Conservation (phyloP, 2,888 invertebrate genomes). For the Ennomos quercinarius region DNA sequence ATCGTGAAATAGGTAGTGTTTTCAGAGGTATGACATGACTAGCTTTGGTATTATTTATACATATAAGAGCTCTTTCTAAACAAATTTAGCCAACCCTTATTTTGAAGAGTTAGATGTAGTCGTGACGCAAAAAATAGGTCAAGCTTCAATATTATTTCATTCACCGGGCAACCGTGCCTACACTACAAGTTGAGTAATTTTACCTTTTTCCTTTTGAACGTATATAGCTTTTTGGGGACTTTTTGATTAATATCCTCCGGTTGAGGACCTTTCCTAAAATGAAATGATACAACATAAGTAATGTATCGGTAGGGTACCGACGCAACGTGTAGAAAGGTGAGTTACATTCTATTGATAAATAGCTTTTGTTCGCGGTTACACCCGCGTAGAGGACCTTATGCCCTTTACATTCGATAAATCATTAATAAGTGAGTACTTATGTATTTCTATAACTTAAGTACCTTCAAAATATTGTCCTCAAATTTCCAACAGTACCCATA, state of each 20-base stretch:
- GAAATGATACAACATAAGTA: constrained; percentile 15
- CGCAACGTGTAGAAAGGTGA: too few species aligned
- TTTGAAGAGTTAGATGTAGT: constrained; percentile 48
- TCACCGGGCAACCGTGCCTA: constrained; percentile 29
- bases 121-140: constrained; percentile 39
- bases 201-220: constrained; percentile 37
- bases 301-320: constrained; percentile 10
- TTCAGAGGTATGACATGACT: constrained; percentile 49
- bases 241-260: constrained; percentile 41
- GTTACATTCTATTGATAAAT: neutral
- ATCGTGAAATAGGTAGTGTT: constrained; percentile 46
- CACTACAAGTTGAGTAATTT: constrained; percentile 26
- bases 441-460: too few species aligned
- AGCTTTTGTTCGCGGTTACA: too few species aligned
- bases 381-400: too few species aligned
- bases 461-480: too few species aligned
- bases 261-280: constrained; percentile 27
- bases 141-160: constrained; percentile 38
- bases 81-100: constrained; percentile 52
- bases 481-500: too few species aligned
- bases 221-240: constrained; percentile 36
- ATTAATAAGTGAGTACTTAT: too few species aligned
- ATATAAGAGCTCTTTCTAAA: constrained; percentile 46
- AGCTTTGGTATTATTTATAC: constrained; percentile 51
- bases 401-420: too few species aligned